Base-by-base conservation (phyloP, 2,888 invertebrate species). In the Macrophya annulata region DNA sequence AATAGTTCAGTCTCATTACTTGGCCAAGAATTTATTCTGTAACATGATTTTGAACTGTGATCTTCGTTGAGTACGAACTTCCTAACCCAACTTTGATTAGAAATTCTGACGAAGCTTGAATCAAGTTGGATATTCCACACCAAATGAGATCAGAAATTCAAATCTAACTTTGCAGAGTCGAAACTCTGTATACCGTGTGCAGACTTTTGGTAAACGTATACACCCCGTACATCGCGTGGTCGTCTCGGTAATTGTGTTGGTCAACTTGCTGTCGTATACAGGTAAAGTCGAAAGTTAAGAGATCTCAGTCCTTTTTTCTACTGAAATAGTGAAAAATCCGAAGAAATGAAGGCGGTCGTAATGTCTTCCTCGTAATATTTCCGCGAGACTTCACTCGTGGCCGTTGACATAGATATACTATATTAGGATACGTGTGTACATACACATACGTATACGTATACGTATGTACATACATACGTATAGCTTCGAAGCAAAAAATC, bases 71-170 rank as follows among this genome's bases (percentile, higher is more conserved):
- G 72, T 74, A 45, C 9, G 15, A 40, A 21, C 21, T 45, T 17
- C 72, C 45, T 21, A 21, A 74, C 21, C 43, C 43, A 74, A 74
- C 72, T 74, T 74, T 74, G 72, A 74, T 74, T 45, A 74, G 43
- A 74, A 74, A 74, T 74, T 74, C 40, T 74, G 21, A 45, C 43
- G 21, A 45, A 5, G 21, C 10, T 45, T 45, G 21, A 40, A 74
- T 21, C 43, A 5, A 25, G n/a, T 10, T 43, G 43, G 45, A 45
- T 74, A 74, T 74, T 74, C 45, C 72, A 25, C n/a, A n/a, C 40
- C 45, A 31, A 74, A 74, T 45, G 45, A 74, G 45, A 74, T 74
- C 72, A 72, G 43, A 72, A 45, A 72, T 72, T 40, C 72, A 72
- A 43, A 72, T 72, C 72, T 43, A 72, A 72, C 40, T 72, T 72